Evolutionary conservation across 2,888 invertebrate species (phyloP).

Genomic region (Epinotia demarniana): DNA sequence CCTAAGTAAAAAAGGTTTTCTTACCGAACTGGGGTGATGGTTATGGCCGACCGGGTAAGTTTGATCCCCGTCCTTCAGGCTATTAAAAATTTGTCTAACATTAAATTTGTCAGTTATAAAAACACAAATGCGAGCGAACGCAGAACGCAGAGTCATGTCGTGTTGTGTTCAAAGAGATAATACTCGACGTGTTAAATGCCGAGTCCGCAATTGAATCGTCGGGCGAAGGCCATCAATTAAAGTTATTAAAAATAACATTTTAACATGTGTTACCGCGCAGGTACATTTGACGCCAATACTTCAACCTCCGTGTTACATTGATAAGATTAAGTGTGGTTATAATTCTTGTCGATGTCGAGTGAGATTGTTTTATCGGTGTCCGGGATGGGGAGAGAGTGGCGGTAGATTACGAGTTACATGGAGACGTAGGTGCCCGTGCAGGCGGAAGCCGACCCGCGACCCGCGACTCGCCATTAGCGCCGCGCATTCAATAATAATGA

Average conservation of each 20-base stretch:
- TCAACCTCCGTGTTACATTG: slow-evolving; percentile 37
- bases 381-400: not conserved
- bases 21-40: not conserved
- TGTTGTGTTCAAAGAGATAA: slow-evolving; percentile 21
- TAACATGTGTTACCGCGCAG: slow-evolving; percentile 30
- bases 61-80: not conserved
- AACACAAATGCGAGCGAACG: slow-evolving; percentile 14
- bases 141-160: slow-evolving; percentile 26
- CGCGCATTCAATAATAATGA: slow-evolving; percentile 84
- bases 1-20: not conserved
- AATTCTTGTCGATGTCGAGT: slow-evolving; percentile 30
- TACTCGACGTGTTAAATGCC: slow-evolving; percentile 30
- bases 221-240: slow-evolving; percentile 35
- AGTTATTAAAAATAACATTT: slow-evolving; percentile 43
- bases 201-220: slow-evolving; percentile 40
- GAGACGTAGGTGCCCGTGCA: not conserved
- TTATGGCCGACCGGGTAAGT: not conserved
- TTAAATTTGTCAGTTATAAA: slow-evolving; percentile 14
- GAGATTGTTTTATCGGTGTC: slow-evolving; percentile 31
- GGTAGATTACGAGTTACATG: not conserved
- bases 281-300: slow-evolving; percentile 30
- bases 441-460: slow-evolving; percentile 58
- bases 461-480: slow-evolving; percentile 77
- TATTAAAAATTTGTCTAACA: slow-evolving; percentile 19
- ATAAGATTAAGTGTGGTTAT: slow-evolving; percentile 40